Conservation (phyloP, 1,140 invertebrate genomes). For the Saccostrea glomerata region DNA sequence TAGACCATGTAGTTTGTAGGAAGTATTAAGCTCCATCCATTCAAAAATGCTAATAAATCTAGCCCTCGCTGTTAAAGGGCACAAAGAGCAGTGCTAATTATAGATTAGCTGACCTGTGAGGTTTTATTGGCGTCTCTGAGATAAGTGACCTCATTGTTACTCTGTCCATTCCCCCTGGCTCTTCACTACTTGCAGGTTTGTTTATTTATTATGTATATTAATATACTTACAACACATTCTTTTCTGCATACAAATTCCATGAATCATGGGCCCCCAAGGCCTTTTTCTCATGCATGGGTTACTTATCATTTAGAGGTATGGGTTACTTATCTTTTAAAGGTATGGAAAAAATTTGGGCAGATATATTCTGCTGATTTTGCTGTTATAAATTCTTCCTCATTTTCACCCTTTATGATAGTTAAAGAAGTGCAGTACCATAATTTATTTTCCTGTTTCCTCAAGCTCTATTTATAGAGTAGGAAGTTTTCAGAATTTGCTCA, state of each 20-base stretch:
- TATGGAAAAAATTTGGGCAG: neutral
- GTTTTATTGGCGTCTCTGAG: constrained; percentile 22
- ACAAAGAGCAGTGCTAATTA: constrained; percentile 24
- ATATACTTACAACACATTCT: neutral
- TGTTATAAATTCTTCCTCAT: neutral
- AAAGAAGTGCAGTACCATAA: neutral
- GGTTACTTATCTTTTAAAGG: neutral
- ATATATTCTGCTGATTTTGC: constrained; percentile 2
- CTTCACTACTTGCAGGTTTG: neutral
- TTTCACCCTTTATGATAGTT: neutral
- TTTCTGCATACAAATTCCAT: neutral
- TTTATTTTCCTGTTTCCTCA: neutral
- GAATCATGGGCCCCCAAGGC: neutral
- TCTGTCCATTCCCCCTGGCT: neutral
- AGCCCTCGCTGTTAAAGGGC: neutral
- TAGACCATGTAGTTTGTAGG: neutral
- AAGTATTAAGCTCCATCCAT: constrained; percentile 19
- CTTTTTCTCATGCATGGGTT: constrained; percentile 1
- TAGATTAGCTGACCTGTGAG: constrained; percentile 41
- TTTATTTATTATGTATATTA: neutral
- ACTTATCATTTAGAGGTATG: neutral
- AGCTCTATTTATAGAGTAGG: neutral
- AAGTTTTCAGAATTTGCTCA: neutral
- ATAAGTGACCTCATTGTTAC: neutral
- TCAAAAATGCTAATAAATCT: neutral